Evolutionary conservation across 1,140 invertebrate species (phyloP).

Genomic region (Drosophila busckii): DNA sequence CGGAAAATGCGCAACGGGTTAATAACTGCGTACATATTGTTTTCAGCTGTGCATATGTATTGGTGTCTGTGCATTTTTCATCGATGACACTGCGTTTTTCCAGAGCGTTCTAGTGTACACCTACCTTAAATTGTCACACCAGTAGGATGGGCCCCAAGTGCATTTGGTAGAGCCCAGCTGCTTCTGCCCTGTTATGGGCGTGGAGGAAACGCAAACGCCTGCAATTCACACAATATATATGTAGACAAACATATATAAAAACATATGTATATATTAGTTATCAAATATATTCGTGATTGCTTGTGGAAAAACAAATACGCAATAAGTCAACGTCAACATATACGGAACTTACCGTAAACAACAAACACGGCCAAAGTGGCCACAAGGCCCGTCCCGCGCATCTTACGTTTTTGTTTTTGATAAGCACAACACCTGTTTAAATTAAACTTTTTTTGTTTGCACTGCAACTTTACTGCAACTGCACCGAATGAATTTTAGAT

Average conservation of each 20-base stretch:
- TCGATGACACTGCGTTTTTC: slow-evolving; percentile 38
- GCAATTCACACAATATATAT: slow-evolving; percentile 24
- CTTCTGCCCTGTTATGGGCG: slow-evolving; percentile 61
- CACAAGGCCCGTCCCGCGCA: slow-evolving; percentile 59
- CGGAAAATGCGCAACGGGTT: slow-evolving; percentile 16
- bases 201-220: slow-evolving; percentile 46
- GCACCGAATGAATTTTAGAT: slow-evolving; percentile 30
- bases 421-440: neutral
- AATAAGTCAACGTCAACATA: slow-evolving; percentile 14
- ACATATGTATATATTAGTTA: slow-evolving; percentile 24
- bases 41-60: neutral
- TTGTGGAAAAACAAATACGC: slow-evolving; percentile 34
- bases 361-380: slow-evolving; percentile 61
- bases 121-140: slow-evolving; percentile 88
- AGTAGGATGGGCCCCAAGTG: slow-evolving; percentile 89
- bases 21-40: slow-evolving; percentile 35
- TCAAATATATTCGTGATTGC: slow-evolving; percentile 25
- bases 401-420: slow-evolving; percentile 18
- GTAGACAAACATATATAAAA: slow-evolving; percentile 2
- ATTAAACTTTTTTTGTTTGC: slow-evolving; percentile 10
- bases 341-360: slow-evolving; percentile 59
- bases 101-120: slow-evolving; percentile 20
- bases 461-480: slow-evolving; percentile 33
- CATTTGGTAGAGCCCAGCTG: slow-evolving; percentile 83
- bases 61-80: slow-evolving; percentile 2